Evolutionary conservation across 2,113 vertebrate species (phyloP), one percentile per base, ranked within the genome.

Genomic region (Cnemophilus loriae): DNA sequence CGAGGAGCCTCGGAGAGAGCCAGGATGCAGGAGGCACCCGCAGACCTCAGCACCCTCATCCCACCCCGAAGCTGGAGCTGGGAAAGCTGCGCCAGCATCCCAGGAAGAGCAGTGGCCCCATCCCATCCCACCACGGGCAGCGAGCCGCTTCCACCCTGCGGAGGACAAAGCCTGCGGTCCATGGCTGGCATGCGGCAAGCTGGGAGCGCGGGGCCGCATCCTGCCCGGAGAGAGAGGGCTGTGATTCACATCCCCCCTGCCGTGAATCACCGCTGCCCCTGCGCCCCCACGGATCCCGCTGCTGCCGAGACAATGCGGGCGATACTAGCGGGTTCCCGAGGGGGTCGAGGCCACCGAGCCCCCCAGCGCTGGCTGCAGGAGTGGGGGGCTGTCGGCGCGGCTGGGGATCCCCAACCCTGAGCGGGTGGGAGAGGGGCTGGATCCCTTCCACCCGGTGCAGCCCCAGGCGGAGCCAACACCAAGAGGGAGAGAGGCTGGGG

Each of bases 91-190:
- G 33, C 87, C 57, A 17, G 57, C 92, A 68, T 73, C 71, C 89
- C 17, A 6, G 76, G 76, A 92, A 92, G 86, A 95, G 71, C 80
- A 53, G 41, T 1, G 19, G 60, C 83, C 50, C 52, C 52, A 27
- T 93, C 70, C 53, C 60, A 63, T 75, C 63, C 84, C 57, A 39
- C 42, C 41, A 35, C 11, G 23, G 90, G 90, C 87, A 91, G 22
- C 3, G 9, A 96, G 88, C 77, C 23, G 49, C 83, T 95, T 92
- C 95, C 93, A 94, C 76, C 76, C 89, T 11, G 17, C 19, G 2
- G 86, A 96, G 95, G 96, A 96, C 96, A 96, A 96, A 95, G 93
- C 63, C 91, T 96, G 95, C 28, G 84, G 96, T 92, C 96, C 95
- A n/a, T 3, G 16, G 39, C 41, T 78, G 61, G 83, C 96, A 90